phyloP scores from a whole-genome alignment of 92 coral and sea anemone genomes.

The Porites rus region DNA sequence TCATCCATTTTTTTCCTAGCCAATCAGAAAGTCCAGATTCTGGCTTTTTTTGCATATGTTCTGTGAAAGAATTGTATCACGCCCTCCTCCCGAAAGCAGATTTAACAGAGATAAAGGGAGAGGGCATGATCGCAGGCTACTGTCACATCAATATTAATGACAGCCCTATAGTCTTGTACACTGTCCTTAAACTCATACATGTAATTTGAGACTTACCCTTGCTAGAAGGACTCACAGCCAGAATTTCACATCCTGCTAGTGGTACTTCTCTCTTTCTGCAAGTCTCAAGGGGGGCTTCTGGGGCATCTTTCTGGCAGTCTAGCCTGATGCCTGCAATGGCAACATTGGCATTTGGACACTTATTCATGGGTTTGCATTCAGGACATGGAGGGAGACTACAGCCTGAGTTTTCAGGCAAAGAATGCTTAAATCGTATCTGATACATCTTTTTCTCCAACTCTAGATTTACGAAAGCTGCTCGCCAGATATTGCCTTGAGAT shows the following conservation, averaged over 20 bases:
- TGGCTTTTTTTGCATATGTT: too few species aligned
- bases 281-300: slow-evolving; percentile 31
- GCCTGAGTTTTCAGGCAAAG: slow-evolving; percentile 49
- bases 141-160: too few species aligned
- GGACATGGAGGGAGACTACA: background rate
- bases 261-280: slow-evolving; percentile 64
- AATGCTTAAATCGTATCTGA: slow-evolving; percentile 72
- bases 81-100: too few species aligned
- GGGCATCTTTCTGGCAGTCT: slow-evolving; percentile 56
- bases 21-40: too few species aligned
- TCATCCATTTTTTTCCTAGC: too few species aligned
- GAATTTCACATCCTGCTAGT: slow-evolving; percentile 74
- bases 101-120: too few species aligned
- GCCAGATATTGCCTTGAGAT: slow-evolving; percentile 83
- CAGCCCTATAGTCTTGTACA: too few species aligned
- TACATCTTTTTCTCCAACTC: slow-evolving; percentile 45
- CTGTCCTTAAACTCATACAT: too few species aligned
- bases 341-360: slow-evolving; percentile 69
- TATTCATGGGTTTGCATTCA: slow-evolving; percentile 6
- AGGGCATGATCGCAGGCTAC: too few species aligned
- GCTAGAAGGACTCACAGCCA: slow-evolving; percentile 33
- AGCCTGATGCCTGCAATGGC: slow-evolving; percentile 76
- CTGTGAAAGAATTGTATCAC: too few species aligned
- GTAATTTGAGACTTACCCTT: background rate
- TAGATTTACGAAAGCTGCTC: slow-evolving; percentile 83